Evolutionary conservation across 2,888 invertebrate genomes (phyloP), one percentile per base, ranked within the genome.

Genomic region (Bembecia ichneumoniformis): DNA sequence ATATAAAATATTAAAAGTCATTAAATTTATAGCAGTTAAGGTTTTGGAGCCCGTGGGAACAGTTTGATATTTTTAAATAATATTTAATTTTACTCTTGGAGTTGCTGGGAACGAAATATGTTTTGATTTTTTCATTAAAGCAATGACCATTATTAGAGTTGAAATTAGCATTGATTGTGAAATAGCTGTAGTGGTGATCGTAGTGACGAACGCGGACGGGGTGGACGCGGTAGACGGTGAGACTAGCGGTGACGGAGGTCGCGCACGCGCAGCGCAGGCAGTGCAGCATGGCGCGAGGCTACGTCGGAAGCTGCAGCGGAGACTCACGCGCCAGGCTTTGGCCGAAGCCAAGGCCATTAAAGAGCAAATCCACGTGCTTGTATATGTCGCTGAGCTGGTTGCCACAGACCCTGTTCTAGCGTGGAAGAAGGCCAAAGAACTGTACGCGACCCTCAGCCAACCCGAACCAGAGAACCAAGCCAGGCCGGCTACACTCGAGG

Each of bases 391-490:
- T 14, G 94, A 95, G 81, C 72, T 95, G 88, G 95, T 95, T 61
- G 93, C 91, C 2, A 94, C 91, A 14, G 94, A 95, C 78, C 95
- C 95, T 0, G 93, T 89, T 55, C 74, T 91, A 50, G 94, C 94
- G 1, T 88, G 92, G 72, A 88, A 91, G 69, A 94, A 94, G 69
- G 92, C 92, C 1, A 91, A 90, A 59, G 91, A 92, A 57, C 72
- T 95, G 46, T 95, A 93, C 91, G 74, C 72, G 1, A 88, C 89
- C 40, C 78, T 95, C 49, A 94, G 94, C 64, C 78, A 90, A 57
- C 91, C 94, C 17, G 95, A 95, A 67, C 95, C 95, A 0, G 95
- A 94, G 78, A 95, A 95, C 80, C 95, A 95, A 77, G 93, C 93
- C 3, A 89, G 94, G 35, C 95, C 95, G 0, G 89, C 90, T 54